Evolutionary conservation across 2,888 invertebrate species (phyloP).

Genomic region (Drosophila formosana): DNA sequence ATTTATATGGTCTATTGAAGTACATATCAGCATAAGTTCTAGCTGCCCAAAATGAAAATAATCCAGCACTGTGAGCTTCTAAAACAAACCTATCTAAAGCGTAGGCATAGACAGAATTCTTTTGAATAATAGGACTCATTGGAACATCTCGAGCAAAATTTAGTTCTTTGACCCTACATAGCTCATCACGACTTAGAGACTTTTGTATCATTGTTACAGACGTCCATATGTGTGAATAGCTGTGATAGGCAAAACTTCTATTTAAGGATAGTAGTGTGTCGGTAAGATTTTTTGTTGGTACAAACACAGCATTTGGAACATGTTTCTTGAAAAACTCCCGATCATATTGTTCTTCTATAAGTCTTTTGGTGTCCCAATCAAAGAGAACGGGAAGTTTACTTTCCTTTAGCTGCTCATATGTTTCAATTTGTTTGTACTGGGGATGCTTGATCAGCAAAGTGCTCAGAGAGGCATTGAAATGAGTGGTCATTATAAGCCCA

Average conservation of each 20-base stretch:
- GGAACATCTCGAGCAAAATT: not conserved
- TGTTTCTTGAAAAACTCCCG: not conserved
- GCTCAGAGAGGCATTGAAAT: conserved; percentile 7
- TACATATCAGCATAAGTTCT: not conserved
- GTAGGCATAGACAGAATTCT: not conserved
- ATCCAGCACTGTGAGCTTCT: not conserved
- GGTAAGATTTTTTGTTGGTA: not conserved
- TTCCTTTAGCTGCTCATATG: not conserved
- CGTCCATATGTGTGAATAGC: not conserved
- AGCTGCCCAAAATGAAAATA: not conserved
- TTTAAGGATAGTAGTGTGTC: not conserved
- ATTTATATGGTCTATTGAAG: not conserved
- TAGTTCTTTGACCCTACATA: not conserved
- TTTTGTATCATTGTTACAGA: not conserved
- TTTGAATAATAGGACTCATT: not conserved
- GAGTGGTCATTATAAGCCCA: conserved; percentile 15
- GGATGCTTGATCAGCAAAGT: conserved; percentile 13
- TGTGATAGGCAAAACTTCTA: not conserved
- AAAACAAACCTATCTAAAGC: not conserved
- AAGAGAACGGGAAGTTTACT: conserved; percentile 1
- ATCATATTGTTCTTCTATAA: not conserved
- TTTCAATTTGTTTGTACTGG: not conserved
- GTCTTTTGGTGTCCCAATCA: rapidly evolving
- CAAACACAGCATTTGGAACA: conserved; percentile 1
- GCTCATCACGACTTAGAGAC: not conserved